Conservation (phyloP, 2,888 invertebrate genomes). For the Gasteruption jaculator region DNA sequence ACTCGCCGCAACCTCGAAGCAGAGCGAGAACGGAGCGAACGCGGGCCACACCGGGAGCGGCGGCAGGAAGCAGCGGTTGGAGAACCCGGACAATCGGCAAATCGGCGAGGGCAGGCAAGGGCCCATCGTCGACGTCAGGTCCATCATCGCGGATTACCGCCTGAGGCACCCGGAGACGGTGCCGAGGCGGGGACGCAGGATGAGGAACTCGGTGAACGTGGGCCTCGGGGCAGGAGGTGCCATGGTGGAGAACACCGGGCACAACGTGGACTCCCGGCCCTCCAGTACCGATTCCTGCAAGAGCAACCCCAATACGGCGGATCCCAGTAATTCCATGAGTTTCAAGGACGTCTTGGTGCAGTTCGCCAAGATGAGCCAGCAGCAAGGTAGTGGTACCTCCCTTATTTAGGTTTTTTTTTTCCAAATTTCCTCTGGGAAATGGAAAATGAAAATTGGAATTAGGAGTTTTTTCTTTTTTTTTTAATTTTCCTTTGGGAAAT, state of each 20-base stretch:
- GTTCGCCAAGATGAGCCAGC: conserved; percentile 62
- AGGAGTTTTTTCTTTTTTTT: too few relatives aligned
- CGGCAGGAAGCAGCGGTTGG: conserved; percentile 48
- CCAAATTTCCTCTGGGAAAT: too few relatives aligned
- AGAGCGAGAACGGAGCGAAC: too few relatives aligned
- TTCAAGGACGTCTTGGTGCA: conserved; percentile 76
- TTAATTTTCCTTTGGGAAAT: too few relatives aligned
- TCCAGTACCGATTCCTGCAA: conserved; percentile 57
- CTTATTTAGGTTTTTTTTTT: conserved; percentile 12
- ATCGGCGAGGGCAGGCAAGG: conserved; percentile 68
- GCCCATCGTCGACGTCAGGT: conserved; percentile 76
- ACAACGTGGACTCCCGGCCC: conserved; percentile 51
- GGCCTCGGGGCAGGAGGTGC: conserved; percentile 47
- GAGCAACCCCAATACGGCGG: conserved; percentile 48
- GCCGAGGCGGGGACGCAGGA: conserved; percentile 56
- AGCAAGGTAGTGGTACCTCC: conserved; percentile 47
- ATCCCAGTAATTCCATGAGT: conserved; percentile 53
- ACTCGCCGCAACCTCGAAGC: conserved; percentile 20
- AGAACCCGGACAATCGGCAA: conserved; percentile 56
- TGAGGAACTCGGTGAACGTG: conserved; percentile 48
- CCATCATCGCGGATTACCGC: conserved; percentile 77
- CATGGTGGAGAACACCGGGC: conserved; percentile 44
- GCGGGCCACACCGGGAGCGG: conserved; percentile 33
- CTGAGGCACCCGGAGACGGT: conserved; percentile 72
- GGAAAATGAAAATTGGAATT: too few relatives aligned